Evolutionary conservation across 1,140 invertebrate species (phyloP), one percentile per base, ranked within the genome.

Genomic region (Hesperophylax magnus): DNA sequence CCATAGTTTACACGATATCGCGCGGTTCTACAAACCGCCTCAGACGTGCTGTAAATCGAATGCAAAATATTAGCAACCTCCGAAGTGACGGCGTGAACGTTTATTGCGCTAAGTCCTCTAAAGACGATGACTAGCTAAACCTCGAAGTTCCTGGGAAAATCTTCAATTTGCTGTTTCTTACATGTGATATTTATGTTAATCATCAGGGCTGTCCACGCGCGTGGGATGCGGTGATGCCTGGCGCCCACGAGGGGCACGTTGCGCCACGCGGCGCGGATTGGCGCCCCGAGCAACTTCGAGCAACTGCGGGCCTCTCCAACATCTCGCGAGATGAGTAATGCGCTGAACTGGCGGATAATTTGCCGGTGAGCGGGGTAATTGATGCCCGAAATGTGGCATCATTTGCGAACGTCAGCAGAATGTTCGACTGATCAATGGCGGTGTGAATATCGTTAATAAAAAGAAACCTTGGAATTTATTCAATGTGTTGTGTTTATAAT

Each of bases 251-350:
- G 15, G 61, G 24, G 61, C 61, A 39, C 34, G 34, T 39, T 39
- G 34, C 34, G 34, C 34, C 5, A 39, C 6, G 34, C 34, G 34
- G 6, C 34, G 24, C 20, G 15, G 61, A 17, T 14, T 75, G 22
- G 47, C 71, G 22, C 47, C 71, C 71, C 7, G 71, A 75, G 71
- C 78, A 6, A 39, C 34, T 39, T 6, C 34, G 34, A 6, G 34
- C 27, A 27, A 27, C 27, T 27, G 27, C 27, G 39, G 52, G 15
- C 20, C 47, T 79, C 27, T 27, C 27, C 27, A 27, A 27, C 34
- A 9, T 39, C 78, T 20, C 69, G 58, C 67, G 53, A 56, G 69
- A 79, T 79, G 65, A 71, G 69, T 61, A 72, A 71, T 79, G 65
- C 54, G 1, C 69, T 24, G 63, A 72, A 74, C 78, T 47, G 8